Conservation (phyloP, 2,113 vertebrate genomes). For the Phalacrocorax pelagicus region DNA sequence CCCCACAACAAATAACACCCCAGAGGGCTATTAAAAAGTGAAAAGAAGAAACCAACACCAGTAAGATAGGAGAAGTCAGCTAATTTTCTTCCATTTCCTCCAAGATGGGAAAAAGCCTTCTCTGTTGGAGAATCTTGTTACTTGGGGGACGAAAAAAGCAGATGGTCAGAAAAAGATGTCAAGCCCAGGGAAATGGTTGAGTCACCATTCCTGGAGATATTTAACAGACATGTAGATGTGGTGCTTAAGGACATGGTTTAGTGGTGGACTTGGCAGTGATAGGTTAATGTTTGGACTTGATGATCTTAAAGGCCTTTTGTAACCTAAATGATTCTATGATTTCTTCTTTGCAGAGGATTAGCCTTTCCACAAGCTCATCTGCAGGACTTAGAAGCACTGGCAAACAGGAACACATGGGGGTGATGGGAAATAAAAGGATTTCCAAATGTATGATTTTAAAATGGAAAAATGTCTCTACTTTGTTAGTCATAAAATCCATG, state of each 20-base stretch:
- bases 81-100: not conserved
- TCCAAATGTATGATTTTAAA: slow-evolving; percentile 7
- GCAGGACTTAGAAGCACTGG: not conserved
- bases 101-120: not conserved
- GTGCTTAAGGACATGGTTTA: no score
- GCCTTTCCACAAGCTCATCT: not conserved
- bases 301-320: no score
- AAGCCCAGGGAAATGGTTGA: no score
- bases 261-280: no score
- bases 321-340: no score
- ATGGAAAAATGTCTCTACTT: not conserved
- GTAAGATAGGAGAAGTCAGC: not conserved
- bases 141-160: not conserved
- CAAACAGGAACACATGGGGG: not conserved
- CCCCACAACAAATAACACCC: not conserved
- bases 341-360: not conserved
- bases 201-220: no score
- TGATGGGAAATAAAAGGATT: not conserved
- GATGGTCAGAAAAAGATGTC: not conserved
- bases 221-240: no score
- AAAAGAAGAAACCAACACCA: not conserved
- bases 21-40: not conserved
- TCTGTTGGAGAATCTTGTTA: not conserved
- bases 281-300: no score
- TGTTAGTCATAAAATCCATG: not conserved